phyloP scores from a whole-genome alignment of 92 coral and sea anemone genomes.

The Chrysogorgia sp. region DNA sequence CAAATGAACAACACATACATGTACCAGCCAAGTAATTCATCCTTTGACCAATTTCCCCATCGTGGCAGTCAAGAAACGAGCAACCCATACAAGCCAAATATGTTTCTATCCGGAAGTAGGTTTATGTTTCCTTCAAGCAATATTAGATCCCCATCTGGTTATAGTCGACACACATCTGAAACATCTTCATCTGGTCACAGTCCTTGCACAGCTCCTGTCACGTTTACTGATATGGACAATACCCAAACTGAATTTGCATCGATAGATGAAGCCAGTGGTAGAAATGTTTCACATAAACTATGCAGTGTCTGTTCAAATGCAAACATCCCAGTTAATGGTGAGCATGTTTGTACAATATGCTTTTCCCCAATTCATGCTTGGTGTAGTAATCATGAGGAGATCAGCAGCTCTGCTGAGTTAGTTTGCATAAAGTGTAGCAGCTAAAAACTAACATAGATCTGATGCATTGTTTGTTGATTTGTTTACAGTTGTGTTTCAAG shows the following conservation, averaged over 20 bases:
- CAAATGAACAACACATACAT: neutral
- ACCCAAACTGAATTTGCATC: neutral
- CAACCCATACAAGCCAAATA: too few species aligned
- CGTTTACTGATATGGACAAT: neutral
- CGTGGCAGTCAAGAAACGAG: too few species aligned
- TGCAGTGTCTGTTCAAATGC: conserved; percentile 47
- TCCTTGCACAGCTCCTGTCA: neutral
- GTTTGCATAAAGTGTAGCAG: conserved; percentile 31
- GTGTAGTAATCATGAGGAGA: conserved; percentile 68
- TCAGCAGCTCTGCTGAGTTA: conserved; percentile 62
- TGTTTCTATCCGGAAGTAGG: neutral
- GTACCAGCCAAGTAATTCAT: neutral
- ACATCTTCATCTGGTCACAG: conserved; percentile 9
- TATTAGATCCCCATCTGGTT: neutral
- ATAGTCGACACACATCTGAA: neutral
- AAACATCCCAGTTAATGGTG: conserved; percentile 66
- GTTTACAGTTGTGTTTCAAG: too few species aligned
- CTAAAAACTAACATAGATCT: too few species aligned
- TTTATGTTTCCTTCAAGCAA: neutral
- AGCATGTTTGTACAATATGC: conserved; percentile 59
- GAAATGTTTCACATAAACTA: too few species aligned
- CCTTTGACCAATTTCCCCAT: neutral
- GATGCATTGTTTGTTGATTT: too few species aligned
- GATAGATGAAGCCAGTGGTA: neutral
- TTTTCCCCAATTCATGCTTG: conserved; percentile 63